Conservation (phyloP, 2,888 invertebrate genomes). For the Alviniconcha strummeri region DNA sequence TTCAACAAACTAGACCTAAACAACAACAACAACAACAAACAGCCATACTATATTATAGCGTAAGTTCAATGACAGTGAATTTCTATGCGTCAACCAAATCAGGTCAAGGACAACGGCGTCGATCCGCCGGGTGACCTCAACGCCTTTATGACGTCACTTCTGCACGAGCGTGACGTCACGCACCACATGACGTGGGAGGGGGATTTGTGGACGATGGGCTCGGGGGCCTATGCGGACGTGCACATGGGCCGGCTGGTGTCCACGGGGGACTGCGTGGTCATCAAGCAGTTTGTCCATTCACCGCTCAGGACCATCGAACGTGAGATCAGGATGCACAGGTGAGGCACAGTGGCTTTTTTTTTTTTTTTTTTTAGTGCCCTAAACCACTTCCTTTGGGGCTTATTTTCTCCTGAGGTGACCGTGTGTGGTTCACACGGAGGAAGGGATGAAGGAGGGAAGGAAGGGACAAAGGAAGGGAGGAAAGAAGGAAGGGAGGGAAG, state of each 20-base stretch:
- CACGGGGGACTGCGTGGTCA: slow-evolving; percentile 24
- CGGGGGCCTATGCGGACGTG: slow-evolving; percentile 35
- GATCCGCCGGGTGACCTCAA: neutral
- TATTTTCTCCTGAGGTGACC: too few relatives aligned
- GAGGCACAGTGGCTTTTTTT: neutral
- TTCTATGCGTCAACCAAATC: neutral
- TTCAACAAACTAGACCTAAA: neutral
- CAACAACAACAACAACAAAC: neutral
- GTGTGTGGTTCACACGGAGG: neutral
- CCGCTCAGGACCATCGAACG: slow-evolving; percentile 24
- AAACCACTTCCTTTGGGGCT: too few relatives aligned
- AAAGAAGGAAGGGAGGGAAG: too few relatives aligned
- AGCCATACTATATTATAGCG: neutral
- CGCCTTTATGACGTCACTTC: slow-evolving; percentile 13
- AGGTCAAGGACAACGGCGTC: slow-evolving; percentile 5
- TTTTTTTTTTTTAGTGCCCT: neutral
- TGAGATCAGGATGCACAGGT: slow-evolving; percentile 38
- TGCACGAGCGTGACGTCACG: slow-evolving; percentile 40
- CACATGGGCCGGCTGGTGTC: slow-evolving; percentile 29
- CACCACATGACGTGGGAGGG: slow-evolving; percentile 25
- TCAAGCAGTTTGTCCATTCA: slow-evolving; percentile 34
- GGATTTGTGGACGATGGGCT: slow-evolving; percentile 22
- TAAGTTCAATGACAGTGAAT: too few relatives aligned
- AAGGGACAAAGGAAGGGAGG: neutral
- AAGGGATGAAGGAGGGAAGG: neutral